Evolutionary conservation across 2,797 vertebrate species (phyloP).

Genomic region (Balearica regulorum): DNA sequence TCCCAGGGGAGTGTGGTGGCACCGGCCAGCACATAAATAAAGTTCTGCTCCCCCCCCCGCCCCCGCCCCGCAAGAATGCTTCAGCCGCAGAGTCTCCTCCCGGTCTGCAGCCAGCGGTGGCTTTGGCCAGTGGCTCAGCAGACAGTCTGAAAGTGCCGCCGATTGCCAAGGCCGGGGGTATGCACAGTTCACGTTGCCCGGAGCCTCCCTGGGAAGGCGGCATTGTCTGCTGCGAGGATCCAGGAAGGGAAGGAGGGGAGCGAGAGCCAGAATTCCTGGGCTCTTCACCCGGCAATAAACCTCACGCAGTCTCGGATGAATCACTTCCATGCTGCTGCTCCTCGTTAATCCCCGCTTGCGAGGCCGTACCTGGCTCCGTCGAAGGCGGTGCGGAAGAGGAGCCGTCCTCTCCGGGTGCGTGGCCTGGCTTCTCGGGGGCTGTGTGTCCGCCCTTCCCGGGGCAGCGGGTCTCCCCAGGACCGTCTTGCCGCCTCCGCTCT

Average conservation of each 20-base stretch:
- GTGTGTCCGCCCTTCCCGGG: rapidly evolving
- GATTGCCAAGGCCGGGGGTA: neutral
- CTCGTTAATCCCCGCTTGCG: neutral
- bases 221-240: neutral
- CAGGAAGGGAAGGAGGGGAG: neutral
- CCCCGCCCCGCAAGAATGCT: neutral
- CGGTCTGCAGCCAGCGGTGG: neutral
- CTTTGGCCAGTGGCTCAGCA: neutral
- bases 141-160: neutral
- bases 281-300: neutral
- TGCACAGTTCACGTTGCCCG: neutral
- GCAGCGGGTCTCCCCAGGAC: neutral
- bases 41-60: neutral
- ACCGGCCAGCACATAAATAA: neutral
- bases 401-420: rapidly evolving
- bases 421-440: neutral
- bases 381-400: neutral
- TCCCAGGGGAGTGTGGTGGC: neutral
- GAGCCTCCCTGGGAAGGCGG: neutral
- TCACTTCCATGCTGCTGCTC: slow-evolving; percentile 5
- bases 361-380: neutral
- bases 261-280: neutral
- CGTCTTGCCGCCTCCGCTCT: neutral
- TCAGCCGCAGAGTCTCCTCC: neutral
- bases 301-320: neutral